These are phyloP conservation scores for Lophius americanus DNA, from an alignment of 2,797 vertebrate species.

Conservation along the genomic window DNA sequence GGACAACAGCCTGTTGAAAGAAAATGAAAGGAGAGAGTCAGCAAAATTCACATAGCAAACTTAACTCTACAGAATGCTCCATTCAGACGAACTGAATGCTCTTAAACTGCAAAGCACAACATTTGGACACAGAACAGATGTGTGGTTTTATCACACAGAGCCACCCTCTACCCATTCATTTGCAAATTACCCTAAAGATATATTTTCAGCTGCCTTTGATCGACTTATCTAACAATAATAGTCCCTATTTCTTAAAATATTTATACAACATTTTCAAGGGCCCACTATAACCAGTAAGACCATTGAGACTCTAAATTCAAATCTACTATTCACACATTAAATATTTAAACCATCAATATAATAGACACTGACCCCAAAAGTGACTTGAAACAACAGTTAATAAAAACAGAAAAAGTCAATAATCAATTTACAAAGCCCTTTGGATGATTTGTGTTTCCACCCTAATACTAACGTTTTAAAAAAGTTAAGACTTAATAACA, in stretches of 20 bases:
- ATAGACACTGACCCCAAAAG: no score
- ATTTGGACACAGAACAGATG: slow-evolving; percentile 41
- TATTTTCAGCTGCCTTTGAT: slow-evolving; percentile 43
- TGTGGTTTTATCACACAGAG: slow-evolving; percentile 59
- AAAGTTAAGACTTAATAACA: no score
- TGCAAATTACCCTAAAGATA: slow-evolving; percentile 50
- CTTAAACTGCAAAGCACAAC: slow-evolving; percentile 24
- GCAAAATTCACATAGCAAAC: slow-evolving; percentile 30
- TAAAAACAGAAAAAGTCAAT: no score
- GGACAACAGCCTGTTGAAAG: slow-evolving; percentile 73
- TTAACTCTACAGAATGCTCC: slow-evolving; percentile 21
- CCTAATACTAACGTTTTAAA: no score
- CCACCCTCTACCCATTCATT: slow-evolving; percentile 50
- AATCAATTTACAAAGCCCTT: no score
- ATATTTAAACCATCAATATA: slow-evolving; percentile 2
- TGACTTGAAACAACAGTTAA: no score
- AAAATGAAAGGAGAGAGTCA: slow-evolving; percentile 45
- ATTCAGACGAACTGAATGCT: slow-evolving; percentile 39
- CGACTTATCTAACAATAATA: slow-evolving; percentile 2
- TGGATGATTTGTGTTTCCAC: no score
- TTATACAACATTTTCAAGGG: slow-evolving; percentile 2
- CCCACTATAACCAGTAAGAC: neutral
- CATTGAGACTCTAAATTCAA: neutral
- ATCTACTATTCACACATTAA: slow-evolving; percentile 3
- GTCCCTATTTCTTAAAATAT: slow-evolving; percentile 13